Conservation (phyloP, 1,140 invertebrate genomes). For the Orchestia grillus region DNA sequence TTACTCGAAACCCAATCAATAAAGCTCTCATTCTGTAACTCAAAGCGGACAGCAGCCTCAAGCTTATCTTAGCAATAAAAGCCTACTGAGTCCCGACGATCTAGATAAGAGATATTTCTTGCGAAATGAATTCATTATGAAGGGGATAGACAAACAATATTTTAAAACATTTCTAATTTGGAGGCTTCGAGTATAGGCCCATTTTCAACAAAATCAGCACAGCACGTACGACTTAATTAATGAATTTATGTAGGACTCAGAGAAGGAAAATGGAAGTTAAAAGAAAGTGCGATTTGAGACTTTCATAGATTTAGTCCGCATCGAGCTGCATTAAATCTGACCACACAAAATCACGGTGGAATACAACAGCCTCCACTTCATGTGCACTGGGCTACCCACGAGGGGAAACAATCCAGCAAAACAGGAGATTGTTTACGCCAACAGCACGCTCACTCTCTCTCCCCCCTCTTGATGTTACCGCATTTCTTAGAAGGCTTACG, state of each 20-base stretch:
- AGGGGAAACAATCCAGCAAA: background rate
- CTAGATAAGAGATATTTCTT: too few species aligned
- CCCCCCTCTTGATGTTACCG: background rate
- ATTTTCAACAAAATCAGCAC: too few species aligned
- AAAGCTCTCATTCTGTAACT: background rate
- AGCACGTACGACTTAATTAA: too few species aligned
- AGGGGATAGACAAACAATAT: too few species aligned
- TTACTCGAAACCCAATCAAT: background rate
- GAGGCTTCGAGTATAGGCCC: too few species aligned
- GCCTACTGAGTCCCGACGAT: background rate
- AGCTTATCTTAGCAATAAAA: background rate
- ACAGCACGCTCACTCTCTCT: background rate
- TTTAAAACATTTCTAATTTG: too few species aligned
- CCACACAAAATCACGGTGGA: background rate
- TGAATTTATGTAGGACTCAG: too few species aligned
- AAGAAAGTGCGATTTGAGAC: background rate
- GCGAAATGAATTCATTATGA: too few species aligned
- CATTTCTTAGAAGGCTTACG: background rate
- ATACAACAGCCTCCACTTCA: background rate
- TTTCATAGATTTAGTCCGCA: background rate
- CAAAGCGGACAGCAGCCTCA: background rate
- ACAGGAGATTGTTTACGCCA: background rate
- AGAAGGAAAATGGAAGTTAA: too few species aligned
- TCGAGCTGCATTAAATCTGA: background rate
- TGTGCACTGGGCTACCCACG: background rate